These are phyloP conservation scores for Prenolepis imparis DNA, from an alignment of 2,888 invertebrate species.

Conservation along the genomic window DNA sequence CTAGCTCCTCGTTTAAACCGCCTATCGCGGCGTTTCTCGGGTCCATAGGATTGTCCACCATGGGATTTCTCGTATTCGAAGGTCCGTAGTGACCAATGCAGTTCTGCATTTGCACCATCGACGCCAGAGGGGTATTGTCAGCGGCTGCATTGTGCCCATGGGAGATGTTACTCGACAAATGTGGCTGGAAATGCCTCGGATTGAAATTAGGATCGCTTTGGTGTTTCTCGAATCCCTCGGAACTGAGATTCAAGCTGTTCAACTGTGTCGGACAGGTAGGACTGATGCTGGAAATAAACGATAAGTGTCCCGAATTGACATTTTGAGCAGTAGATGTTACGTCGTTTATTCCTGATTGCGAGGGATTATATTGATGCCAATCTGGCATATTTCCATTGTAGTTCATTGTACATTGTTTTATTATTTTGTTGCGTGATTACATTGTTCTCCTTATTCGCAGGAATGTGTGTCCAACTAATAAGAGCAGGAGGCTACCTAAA, in stretches of 20 bases:
- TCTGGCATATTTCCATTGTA: conserved; percentile 85
- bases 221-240: conserved; percentile 78
- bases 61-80: conserved; percentile 76
- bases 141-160: conserved; percentile 66
- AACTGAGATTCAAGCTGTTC: conserved; percentile 74
- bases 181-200: conserved; percentile 74
- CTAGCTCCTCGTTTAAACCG: conserved; percentile 76
- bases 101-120: conserved; percentile 80
- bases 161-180: conserved; percentile 66
- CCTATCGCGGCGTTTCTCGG: conserved; percentile 72
- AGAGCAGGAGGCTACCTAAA: conserved; percentile 64
- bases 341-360: conserved; percentile 79
- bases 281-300: conserved; percentile 78
- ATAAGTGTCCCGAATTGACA: conserved; percentile 77
- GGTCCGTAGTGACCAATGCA: conserved; percentile 80
- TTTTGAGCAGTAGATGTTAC: conserved; percentile 77
- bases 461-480: conserved; percentile 42
- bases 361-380: conserved; percentile 85
- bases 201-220: conserved; percentile 76
- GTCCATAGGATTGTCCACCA: conserved; percentile 77
- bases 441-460: conserved; percentile 49
- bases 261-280: conserved; percentile 72
- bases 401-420: conserved; percentile 85
- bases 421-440: conserved; percentile 56
- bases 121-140: conserved; percentile 70